Conservation (phyloP, 2,888 invertebrate species). For the Congeria kusceri region DNA sequence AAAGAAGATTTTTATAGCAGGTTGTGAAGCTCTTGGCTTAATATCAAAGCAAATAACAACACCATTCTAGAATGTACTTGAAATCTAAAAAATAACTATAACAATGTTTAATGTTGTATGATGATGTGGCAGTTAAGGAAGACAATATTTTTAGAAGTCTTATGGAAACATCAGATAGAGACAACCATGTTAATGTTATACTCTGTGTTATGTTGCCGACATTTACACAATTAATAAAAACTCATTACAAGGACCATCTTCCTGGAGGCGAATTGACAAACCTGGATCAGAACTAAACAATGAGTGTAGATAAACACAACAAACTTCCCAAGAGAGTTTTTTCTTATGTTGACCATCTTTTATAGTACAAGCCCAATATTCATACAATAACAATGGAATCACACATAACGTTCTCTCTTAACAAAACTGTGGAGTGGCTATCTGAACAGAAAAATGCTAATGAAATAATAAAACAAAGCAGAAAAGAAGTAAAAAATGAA, state of each 20-base stretch:
- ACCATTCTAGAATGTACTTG: too few species aligned
- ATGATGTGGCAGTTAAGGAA: too few species aligned
- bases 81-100: conserved; percentile 26
- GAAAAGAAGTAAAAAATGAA: conserved; percentile 30
- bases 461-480: conserved; percentile 1
- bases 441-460: conserved; percentile 7
- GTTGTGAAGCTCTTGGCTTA: too few species aligned
- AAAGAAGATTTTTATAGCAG: too few species aligned
- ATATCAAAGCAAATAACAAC: too few species aligned
- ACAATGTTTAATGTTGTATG: conserved; percentile 13
- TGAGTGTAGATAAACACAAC: conserved; percentile 33
- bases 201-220: conserved; percentile 14
- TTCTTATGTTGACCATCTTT: conserved; percentile 20
- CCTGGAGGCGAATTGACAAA: background rate
- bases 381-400: too few species aligned
- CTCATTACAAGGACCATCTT: conserved; percentile 19
- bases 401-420: too few species aligned
- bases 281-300: background rate
- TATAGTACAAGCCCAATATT: too few species aligned
- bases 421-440: too few species aligned
- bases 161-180: background rate
- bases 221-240: conserved; percentile 3
- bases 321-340: conserved; percentile 33
- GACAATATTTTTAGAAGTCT: too few species aligned
- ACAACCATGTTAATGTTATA: conserved; percentile 9